These are phyloP conservation scores for Busseola fusca DNA, from an alignment of 2,888 invertebrate species.

Conservation along the genomic window DNA sequence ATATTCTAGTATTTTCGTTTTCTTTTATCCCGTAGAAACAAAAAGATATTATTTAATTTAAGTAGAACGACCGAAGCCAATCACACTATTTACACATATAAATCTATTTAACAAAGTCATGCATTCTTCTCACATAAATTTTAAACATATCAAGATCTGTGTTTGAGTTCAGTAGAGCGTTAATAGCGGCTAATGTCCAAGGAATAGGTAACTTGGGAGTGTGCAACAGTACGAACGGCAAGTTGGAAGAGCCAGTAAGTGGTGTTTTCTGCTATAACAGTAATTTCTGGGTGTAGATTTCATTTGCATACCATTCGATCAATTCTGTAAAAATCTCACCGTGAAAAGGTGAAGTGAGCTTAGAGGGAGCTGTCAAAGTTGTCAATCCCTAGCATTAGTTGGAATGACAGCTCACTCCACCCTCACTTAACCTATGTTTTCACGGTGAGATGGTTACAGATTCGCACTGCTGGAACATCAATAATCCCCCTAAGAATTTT, in stretches of 20 bases:
- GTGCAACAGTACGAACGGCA: not conserved
- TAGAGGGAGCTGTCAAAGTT: too few relatives aligned
- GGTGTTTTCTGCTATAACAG: not conserved
- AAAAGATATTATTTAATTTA: not conserved
- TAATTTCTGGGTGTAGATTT: not conserved
- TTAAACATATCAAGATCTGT: not conserved
- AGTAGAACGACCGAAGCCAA: not conserved
- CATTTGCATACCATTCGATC: not conserved
- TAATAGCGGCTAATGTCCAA: too few relatives aligned
- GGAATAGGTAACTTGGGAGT: not conserved
- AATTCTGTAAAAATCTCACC: too few relatives aligned
- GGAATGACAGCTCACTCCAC: too few relatives aligned
- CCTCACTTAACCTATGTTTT: too few relatives aligned
- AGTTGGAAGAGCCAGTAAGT: not conserved
- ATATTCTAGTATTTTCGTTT: too few relatives aligned
- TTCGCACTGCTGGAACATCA: not conserved
- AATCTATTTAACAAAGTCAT: not conserved
- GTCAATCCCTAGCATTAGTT: too few relatives aligned
- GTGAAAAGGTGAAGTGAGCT: too few relatives aligned
- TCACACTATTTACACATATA: not conserved
- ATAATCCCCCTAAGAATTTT: not conserved
- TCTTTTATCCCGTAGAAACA: too few relatives aligned
- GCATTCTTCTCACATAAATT: not conserved
- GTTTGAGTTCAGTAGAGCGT: not conserved
- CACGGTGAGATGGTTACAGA: too few relatives aligned